Base-by-base conservation (phyloP, 2,797 vertebrate genomes). In the Synaphobranchus kaupii region DNA sequence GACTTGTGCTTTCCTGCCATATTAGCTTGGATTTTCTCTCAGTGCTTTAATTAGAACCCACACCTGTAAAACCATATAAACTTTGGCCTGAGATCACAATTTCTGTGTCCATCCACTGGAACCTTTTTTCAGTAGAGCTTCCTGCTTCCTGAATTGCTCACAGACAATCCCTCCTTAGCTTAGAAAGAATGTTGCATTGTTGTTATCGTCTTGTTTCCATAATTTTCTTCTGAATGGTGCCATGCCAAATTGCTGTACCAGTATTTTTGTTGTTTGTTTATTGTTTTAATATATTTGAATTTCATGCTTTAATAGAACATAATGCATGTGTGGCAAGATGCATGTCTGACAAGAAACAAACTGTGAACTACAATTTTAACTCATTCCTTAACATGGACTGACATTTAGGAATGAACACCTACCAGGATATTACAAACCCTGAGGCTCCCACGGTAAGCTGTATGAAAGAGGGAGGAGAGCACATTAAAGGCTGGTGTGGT, bases 201-300 rank as follows among this genome's bases (percentile, higher is more conserved):
- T 39, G 28, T 39, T 13, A 39, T 39, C 58, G 56, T 68, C 58
- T 31, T 73, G 15, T 22, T 81, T 81, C 20, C 4, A 20, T 48
- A 0, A 47, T 47, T 81, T 81, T 81, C 39, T 47, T 9, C 44
- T 82, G 20, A 44, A 52, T 47, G 25, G 31, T 80, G n/a, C 10
- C 52, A 60, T 60, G 17, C 54, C 13, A 60, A 60, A 84, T 60
- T 20, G 20, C 54, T 82, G 25, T 82, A 9, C 25, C 25, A 17
- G 17, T 44, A 25, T 58, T 56, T 3, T 83, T 39, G n/a, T 78
- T 78, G 73, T 12, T 83, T 58, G 6, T 56, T 60, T 25, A 5
- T 82, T 82, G 17, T n/a, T 58, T 13, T 44, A 17, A 28, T 56
- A 58, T 84, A n/a, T 84, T 84, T 60, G 58, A 31, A 84, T 58